These are phyloP conservation scores for Pteruthius melanotis DNA, from an alignment of 2,113 vertebrate genomes.

Conservation along the genomic window DNA sequence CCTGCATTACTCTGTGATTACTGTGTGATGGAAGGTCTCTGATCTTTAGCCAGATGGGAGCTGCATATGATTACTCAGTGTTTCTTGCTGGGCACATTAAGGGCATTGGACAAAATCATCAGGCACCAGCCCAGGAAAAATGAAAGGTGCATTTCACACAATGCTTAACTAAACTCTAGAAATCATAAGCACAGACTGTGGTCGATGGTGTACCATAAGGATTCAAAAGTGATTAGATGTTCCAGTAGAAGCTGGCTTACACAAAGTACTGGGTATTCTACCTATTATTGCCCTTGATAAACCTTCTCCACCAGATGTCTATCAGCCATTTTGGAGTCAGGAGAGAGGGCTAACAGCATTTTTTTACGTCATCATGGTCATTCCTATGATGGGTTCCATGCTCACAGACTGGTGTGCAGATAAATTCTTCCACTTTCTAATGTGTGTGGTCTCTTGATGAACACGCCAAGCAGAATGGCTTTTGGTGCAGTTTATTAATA, in stretches of 20 bases:
- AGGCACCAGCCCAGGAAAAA: background rate
- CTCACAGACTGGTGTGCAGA: background rate
- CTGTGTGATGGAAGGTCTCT: background rate
- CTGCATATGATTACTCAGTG: background rate
- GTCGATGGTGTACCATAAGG: background rate
- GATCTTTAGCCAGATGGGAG: background rate
- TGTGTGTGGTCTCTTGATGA: background rate
- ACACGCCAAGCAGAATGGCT: background rate
- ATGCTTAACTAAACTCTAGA: background rate
- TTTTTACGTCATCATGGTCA: background rate
- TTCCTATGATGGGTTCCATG: background rate
- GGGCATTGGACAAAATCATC: background rate
- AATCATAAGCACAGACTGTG: background rate
- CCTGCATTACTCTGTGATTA: rapidly evolving
- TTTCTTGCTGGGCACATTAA: background rate
- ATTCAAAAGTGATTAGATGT: background rate
- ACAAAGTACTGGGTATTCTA: background rate
- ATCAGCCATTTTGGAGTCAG: background rate
- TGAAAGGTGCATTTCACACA: background rate
- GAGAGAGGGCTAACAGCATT: background rate
- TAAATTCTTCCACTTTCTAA: background rate
- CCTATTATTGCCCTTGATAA: background rate
- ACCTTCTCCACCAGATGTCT: background rate
- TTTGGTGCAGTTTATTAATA: background rate
- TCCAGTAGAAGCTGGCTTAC: background rate